Base-by-base conservation (phyloP, 2,888 invertebrate species). In the Caenorhabditis japonica region DNA sequence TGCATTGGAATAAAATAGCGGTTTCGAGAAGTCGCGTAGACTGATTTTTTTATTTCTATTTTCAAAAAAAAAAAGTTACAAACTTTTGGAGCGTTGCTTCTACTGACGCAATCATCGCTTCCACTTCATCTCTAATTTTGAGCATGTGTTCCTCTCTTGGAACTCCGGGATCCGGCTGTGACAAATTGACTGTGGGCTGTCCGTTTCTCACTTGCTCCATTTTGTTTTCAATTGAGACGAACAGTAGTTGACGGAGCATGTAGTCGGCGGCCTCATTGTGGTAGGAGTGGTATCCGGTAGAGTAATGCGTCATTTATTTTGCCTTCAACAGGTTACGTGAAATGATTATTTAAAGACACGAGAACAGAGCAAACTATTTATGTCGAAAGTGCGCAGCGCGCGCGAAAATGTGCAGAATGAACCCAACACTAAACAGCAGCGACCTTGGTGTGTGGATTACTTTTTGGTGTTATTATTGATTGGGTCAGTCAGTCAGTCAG, bases 401-500 rank as follows among this genome's bases (percentile, higher is more conserved):
- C 7, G 44, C 39, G n/a, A 30, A 41, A 41, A 19, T 58, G 44
- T 33, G 49, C 25, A 49, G n/a, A 19, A 19, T 27, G 41, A 39
- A 15, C n/a, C 30, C 21, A 30, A 30, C 49, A 39, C 30, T 15
- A 27, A 46, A 25, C 13, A 5, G 13, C 43, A 5, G 23, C 43
- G 23, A 3, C 43, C 13, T 34, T 15, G 49, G 49, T 49, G 49
- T 47, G 46, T 10, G 30, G 5, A 59, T 47, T 34, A 44, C 56
- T 44, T n/a, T n/a, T 34, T 46, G 58, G 58, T 38, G 46, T 58
- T 58, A 7, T 46, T 58, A 58, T 59, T 33, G 59, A 59, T 59
- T 39, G 36, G 44, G 46, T 36, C 46, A 41, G 3, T 38, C 23
- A 21, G 15, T 12, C 25, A 23, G 15, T 47, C 30, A n/a, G n/a